These are phyloP conservation scores for Metalampra italica DNA, from an alignment of 2,888 invertebrate genomes.

Conservation along the genomic window DNA sequence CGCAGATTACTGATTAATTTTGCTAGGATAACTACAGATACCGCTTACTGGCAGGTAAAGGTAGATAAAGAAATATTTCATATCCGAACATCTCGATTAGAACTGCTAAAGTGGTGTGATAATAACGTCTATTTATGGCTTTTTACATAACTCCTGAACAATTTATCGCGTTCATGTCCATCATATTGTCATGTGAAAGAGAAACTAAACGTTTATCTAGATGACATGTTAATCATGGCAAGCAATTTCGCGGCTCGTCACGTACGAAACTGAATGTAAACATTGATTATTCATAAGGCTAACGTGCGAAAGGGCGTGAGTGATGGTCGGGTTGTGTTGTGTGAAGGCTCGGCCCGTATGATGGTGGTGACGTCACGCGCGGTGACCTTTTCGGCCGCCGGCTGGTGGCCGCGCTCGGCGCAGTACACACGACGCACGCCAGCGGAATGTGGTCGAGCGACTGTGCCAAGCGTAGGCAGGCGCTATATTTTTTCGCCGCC, in stretches of 20 bases:
- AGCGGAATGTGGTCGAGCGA: slow-evolving; percentile 73
- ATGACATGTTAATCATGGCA: slow-evolving; percentile 4
- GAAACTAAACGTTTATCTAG: slow-evolving; percentile 2
- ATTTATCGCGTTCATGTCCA: slow-evolving; percentile 1
- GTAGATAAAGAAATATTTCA: slow-evolving; percentile 6
- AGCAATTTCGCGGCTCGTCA: slow-evolving; percentile 12
- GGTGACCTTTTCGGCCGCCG: slow-evolving; percentile 73
- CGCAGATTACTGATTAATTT: no score
- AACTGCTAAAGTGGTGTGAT: neutral
- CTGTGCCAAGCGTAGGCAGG: slow-evolving; percentile 76
- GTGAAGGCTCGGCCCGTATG: slow-evolving; percentile 66
- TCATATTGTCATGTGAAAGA: slow-evolving; percentile 10
- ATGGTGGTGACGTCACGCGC: slow-evolving; percentile 65
- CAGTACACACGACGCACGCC: slow-evolving; percentile 53
- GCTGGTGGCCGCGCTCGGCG: slow-evolving; percentile 54
- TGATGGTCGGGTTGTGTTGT: slow-evolving; percentile 38
- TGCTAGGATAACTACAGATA: no score
- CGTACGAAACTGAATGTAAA: slow-evolving; percentile 31
- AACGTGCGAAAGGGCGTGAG: slow-evolving; percentile 47
- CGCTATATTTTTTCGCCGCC: slow-evolving; percentile 73
- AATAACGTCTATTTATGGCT: neutral
- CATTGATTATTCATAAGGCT: slow-evolving; percentile 38
- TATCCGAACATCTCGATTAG: slow-evolving; percentile 4
- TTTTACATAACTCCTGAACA: neutral
- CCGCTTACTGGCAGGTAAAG: no score